Conservation (phyloP, 2,888 invertebrate species). For the Stenodera caucasica region DNA sequence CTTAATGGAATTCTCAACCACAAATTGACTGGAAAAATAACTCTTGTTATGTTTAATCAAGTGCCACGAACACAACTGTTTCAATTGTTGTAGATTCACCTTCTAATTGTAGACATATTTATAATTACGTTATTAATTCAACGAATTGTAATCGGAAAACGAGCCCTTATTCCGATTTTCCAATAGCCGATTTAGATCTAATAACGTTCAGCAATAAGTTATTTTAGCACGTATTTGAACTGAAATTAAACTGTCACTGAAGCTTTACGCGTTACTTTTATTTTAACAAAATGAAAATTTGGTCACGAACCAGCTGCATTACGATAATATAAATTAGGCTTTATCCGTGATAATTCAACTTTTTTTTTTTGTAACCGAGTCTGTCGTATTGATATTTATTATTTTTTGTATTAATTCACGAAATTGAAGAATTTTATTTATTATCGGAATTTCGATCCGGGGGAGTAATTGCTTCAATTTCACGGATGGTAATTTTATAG, state of each 20-base stretch:
- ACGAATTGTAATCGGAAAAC: no score
- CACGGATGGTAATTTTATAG: conserved; percentile 34
- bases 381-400: conserved; percentile 17
- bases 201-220: conserved; percentile 28
- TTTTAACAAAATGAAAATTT: conserved; percentile 35
- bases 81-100: conserved; percentile 11
- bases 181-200: conserved; percentile 19
- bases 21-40: conserved; percentile 41
- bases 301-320: conserved; percentile 40
- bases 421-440: conserved; percentile 26
- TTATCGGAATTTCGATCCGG: no score
- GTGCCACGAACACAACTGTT: conserved; percentile 30
- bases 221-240: conserved; percentile 36
- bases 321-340: conserved; percentile 19
- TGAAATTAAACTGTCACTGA: conserved; percentile 39
- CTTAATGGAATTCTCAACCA: conserved; percentile 41
- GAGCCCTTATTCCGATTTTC: no score
- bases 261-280: conserved; percentile 24
- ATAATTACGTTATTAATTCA: conserved; percentile 24
- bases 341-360: conserved; percentile 17
- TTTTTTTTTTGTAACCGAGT: no score
- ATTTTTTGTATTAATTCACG: conserved; percentile 15
- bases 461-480: conserved; percentile 30
- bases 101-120: conserved; percentile 21
- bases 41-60: conserved; percentile 40